Evolutionary conservation across 2,888 invertebrate genomes (phyloP).

Genomic region (Sisyra terminalis): DNA sequence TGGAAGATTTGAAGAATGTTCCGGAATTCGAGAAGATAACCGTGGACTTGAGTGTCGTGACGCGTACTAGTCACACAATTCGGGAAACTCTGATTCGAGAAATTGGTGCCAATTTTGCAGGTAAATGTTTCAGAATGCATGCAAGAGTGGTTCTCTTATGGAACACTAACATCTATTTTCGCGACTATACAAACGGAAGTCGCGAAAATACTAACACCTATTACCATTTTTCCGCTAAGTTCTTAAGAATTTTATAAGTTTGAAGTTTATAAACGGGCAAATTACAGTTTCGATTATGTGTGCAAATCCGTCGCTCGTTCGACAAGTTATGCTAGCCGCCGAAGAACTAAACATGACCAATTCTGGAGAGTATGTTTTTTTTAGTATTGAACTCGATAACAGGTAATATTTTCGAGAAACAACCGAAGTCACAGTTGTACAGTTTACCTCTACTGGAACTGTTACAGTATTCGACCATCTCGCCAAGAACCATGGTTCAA

Average conservation of each 20-base stretch:
- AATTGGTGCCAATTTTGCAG: constrained; percentile 50
- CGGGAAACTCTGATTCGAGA: constrained; percentile 44
- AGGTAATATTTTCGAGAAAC: no score
- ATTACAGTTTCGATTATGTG: constrained; percentile 86
- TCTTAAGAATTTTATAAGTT: no score
- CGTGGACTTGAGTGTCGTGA: constrained; percentile 37
- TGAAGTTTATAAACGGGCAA: no score
- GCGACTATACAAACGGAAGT: no score
- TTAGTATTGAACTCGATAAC: constrained; percentile 92
- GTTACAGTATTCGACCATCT: no score
- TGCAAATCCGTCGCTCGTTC: constrained; percentile 72
- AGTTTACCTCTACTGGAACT: no score
- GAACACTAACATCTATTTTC: background rate
- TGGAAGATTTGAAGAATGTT: constrained; percentile 34
- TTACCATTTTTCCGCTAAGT: no score
- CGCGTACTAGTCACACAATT: constrained; percentile 26
- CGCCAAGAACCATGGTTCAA: constrained; percentile 71
- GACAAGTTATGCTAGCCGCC: constrained; percentile 87
- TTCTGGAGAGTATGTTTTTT: constrained; percentile 94
- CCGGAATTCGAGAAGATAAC: constrained; percentile 30
- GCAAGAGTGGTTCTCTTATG: no score
- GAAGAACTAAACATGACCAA: constrained; percentile 90
- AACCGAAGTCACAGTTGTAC: no score
- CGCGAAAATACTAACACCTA: no score
- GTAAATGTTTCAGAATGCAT: no score